Base-by-base conservation (phyloP, 2,797 vertebrate genomes). In the Vespertilio murinus region DNA sequence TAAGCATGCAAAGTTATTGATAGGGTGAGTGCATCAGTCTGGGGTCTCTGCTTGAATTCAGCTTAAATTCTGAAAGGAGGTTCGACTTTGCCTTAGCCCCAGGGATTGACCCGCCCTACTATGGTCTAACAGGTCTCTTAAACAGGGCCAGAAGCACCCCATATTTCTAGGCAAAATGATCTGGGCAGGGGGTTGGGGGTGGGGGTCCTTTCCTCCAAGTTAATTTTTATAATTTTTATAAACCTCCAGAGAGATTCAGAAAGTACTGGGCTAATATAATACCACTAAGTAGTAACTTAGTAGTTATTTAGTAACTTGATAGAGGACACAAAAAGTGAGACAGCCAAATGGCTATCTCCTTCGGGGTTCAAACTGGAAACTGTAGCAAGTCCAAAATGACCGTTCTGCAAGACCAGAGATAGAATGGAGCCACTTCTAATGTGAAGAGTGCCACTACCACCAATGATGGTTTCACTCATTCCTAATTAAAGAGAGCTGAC, bases 211-310 rank as follows among this genome's bases (percentile, higher is more conserved):
- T 59, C 23, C 47, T 78, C 54, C 38, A 64, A 61, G 22, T 78
- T 78, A 38, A 84, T 70, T 96, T 82, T 84, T 77, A 77, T 78
- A 38, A 84, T 70, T 96, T 82, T 84, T 77, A 77, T 40, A 90
- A 70, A 33, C 47, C 59, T 78, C 61, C 61, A 79, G 52, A 92
- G 33, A 79, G 52, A 77, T 67, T 81, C 35, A 82, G 81, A 56
- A 85, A 81, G 64, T n/a, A 10, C 49, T 49, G 8, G 6, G 42
- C 52, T 64, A 47, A 78, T 56, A 13, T 22, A 59, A 75, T 61
- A 71, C 3, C n/a, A 1, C 18, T 73, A 35, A 65, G 38, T 2
- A 40, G 33, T 81, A 10, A 69, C 64, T 45, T 47, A 65, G 47
- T 70, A 88, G 69, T n/a, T n/a, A n/a, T n/a, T n/a, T 2, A 40